Base-by-base conservation (phyloP, 2,888 invertebrate species). In the Diploptera punctata region DNA sequence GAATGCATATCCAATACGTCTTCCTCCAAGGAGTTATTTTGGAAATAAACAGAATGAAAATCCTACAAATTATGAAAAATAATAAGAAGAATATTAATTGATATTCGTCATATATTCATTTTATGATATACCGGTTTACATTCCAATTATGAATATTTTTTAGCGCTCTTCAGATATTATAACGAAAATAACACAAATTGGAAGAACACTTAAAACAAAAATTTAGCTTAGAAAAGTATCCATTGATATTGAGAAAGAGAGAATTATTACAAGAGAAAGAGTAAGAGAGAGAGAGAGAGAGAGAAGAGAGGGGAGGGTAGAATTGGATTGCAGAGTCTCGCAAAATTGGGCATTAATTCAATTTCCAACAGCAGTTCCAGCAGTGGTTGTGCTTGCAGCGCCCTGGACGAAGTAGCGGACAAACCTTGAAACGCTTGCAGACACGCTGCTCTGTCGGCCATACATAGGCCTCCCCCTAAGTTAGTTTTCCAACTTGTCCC, bases 401-500 rank as follows among this genome's bases (percentile, higher is more conserved):
- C 24, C 61, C n/a, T 29, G 31, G 61, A 61, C 33, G 19, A n/a
- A 9, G 24, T 5, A 10, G 60, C 29, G 16, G 18, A 19, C 54
- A n/a, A 10, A 3, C 61, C 33, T 7, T 31, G 61, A 38, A 31
- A 61, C 18, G 19, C 31, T n/a, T 33, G 31, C 13, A 29, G 60
- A n/a, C 47, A 49, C 44, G 29, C 44, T 47, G 29, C 26, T 16
- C 44, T 47, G 67, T 18, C 52, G n/a, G 19, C 49, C 49, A 49
- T 18, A 18, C 49, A 49, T n/a, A n/a, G n/a, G n/a, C n/a, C n/a
- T n/a, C n/a, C n/a, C 19, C 26, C 43, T n/a, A 19, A 68, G 31
- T 54, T 54, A 72, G 68, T 67, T 72, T n/a, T 47, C 67, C 72
- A 72, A 72, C 67, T 72, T 61, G 72, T 72, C 68, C 68, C 68